Conservation (phyloP, 1,140 invertebrate genomes). For the Cydia fagiglandana region DNA sequence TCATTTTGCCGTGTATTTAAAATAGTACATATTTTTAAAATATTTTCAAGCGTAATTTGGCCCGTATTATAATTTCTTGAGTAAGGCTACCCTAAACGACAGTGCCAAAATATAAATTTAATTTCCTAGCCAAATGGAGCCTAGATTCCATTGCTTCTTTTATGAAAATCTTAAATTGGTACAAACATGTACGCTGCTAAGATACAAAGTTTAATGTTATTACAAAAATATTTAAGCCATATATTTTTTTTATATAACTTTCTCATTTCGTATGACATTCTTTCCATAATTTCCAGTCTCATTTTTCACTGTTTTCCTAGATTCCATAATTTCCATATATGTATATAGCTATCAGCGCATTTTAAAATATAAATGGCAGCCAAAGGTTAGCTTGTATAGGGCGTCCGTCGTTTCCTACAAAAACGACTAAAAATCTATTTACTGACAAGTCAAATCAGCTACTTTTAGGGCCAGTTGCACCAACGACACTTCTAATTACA, state of each 20-base stretch:
- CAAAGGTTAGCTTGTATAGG: not conserved
- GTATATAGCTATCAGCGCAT: not conserved
- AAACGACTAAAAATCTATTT: too few relatives aligned
- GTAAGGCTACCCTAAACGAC: too few relatives aligned
- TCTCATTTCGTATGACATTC: not conserved
- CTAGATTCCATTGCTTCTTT: not conserved
- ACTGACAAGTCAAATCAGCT: too few relatives aligned
- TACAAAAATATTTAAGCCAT: conserved; percentile 22
- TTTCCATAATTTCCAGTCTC: not conserved
- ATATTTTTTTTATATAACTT: not conserved
- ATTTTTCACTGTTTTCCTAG: not conserved
- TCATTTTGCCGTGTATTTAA: too few relatives aligned
- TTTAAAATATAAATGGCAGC: not conserved
- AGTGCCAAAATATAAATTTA: too few relatives aligned
- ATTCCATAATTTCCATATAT: too few relatives aligned
- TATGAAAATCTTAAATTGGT: not conserved
- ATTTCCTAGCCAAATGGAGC: not conserved
- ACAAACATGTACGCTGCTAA: not conserved
- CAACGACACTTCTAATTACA: too few relatives aligned
- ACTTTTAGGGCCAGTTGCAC: too few relatives aligned
- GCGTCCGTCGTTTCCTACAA: too few relatives aligned
- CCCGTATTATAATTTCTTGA: too few relatives aligned
- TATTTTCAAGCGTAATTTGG: too few relatives aligned
- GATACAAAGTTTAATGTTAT: not conserved
- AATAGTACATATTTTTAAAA: too few relatives aligned